These are phyloP conservation scores for Hyperopisus bebe DNA, from an alignment of 2,113 vertebrate species.

Conservation along the genomic window DNA sequence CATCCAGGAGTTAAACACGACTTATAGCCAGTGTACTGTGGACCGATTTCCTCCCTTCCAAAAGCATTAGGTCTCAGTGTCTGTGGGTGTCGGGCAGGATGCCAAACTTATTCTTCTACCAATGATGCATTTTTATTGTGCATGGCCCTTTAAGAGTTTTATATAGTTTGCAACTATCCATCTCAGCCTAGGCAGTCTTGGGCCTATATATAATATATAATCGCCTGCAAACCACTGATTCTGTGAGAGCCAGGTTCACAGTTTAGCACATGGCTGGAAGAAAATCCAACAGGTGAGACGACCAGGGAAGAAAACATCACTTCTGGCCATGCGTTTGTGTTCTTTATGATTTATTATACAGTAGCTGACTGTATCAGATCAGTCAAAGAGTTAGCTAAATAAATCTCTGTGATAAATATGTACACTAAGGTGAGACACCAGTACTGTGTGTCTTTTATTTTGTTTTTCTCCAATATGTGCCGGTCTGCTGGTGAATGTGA, in stretches of 20 bases:
- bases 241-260: not conserved
- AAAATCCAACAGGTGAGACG: not conserved
- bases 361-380: not conserved
- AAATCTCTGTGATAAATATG: not conserved
- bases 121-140: not conserved
- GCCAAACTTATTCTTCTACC: not conserved
- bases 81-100: not conserved
- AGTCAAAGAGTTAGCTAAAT: not conserved
- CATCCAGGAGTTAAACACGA: slow-evolving; percentile 15
- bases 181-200: not conserved
- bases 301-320: not conserved
- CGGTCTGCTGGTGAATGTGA: not conserved
- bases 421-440: not conserved
- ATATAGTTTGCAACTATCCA: not conserved
- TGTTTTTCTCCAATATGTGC: not conserved
- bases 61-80: not conserved
- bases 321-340: not conserved
- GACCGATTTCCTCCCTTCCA: slow-evolving; percentile 2
- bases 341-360: not conserved
- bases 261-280: not conserved
- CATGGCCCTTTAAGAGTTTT: not conserved
- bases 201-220: not conserved
- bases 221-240: not conserved
- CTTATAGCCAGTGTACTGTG: slow-evolving; percentile 11
- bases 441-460: not conserved